These are phyloP conservation scores for Euclidia mi DNA, from an alignment of 2,888 invertebrate genomes.

Conservation along the genomic window DNA sequence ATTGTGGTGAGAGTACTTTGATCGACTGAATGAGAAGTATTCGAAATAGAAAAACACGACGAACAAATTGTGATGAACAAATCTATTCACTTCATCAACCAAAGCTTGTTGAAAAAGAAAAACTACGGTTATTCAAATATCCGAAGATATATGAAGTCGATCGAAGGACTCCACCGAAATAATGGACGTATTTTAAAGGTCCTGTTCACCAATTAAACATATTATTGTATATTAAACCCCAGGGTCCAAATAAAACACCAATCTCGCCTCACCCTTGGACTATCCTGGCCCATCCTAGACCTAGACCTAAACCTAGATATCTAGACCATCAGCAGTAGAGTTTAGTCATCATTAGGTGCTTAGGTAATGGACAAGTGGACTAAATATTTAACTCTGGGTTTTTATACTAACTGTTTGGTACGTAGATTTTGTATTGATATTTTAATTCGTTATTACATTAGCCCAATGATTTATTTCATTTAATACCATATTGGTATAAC, in stretches of 20 bases:
- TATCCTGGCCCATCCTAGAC: constrained; percentile 78
- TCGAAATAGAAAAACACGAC: too few species aligned
- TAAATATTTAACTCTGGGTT: constrained; percentile 13
- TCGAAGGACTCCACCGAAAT: constrained; percentile 30
- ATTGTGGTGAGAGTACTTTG: constrained; percentile 37
- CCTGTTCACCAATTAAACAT: constrained; percentile 52
- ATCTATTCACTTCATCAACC: too few species aligned
- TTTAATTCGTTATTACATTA: neutral
- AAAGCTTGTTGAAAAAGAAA: too few species aligned
- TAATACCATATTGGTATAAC: too few species aligned
- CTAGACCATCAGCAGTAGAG: constrained; percentile 76
- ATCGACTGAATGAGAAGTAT: too few species aligned
- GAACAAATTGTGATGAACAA: too few species aligned
- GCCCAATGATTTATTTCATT: too few species aligned
- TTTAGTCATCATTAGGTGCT: constrained; percentile 53
- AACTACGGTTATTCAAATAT: too few species aligned
- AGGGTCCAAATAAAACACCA: constrained; percentile 88
- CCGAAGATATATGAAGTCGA: constrained; percentile 19
- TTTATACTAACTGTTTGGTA: constrained; percentile 3
- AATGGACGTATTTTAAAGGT: constrained; percentile 43
- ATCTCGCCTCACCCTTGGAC: constrained; percentile 83
- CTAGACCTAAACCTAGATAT: constrained; percentile 36
- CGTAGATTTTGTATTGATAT: constrained; percentile 35
- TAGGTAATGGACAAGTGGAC: constrained; percentile 31
- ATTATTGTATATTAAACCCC: constrained; percentile 69